Conservation (phyloP, 2,888 invertebrate genomes). For the Drosophila tripunctata region DNA sequence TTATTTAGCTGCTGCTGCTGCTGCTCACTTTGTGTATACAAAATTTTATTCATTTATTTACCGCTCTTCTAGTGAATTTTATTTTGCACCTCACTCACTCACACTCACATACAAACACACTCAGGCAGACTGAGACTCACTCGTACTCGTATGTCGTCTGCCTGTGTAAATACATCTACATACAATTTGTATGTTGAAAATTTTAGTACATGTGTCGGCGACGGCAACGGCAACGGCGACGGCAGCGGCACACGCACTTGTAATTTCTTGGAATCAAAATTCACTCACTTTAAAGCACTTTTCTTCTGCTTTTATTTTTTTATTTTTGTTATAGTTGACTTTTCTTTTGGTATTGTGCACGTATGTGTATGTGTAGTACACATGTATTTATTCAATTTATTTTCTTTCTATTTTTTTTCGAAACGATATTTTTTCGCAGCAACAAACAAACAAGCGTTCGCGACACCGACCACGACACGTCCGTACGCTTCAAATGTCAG, state of each 20-base stretch:
- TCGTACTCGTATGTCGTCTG: constrained; percentile 20
- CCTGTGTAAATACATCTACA: background rate
- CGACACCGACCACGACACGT: constrained; percentile 46
- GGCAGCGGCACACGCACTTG: constrained; percentile 51
- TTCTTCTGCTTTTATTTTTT: constrained; percentile 47
- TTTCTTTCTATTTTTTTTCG: constrained; percentile 41
- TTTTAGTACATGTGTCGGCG: constrained; percentile 25
- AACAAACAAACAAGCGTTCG: constrained; percentile 56
- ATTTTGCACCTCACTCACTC: constrained; percentile 57
- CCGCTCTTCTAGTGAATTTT: constrained; percentile 59
- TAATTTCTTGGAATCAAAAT: constrained; percentile 61
- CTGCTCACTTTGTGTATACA: constrained; percentile 52
- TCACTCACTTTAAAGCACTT: too few species aligned
- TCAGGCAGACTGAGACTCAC: constrained; percentile 15
- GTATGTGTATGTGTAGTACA: constrained; percentile 13
- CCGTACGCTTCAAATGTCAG: constrained; percentile 50
- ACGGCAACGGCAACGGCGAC: too few species aligned
- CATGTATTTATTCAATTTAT: constrained; percentile 23
- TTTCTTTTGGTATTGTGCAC: constrained; percentile 18
- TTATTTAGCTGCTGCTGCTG: constrained; percentile 26
- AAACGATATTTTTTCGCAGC: constrained; percentile 59
- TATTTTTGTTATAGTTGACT: constrained; percentile 14
- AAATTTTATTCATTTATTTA: constrained; percentile 62
- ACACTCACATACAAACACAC: constrained; percentile 24
- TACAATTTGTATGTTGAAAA: constrained; percentile 18